A percentile compares a stretch with the other conserved stretches of the same genome.
Evolutionary conservation across 2,797 vertebrate genomes (phyloP).

Genomic region (Hylomyscus alleni): DNA sequence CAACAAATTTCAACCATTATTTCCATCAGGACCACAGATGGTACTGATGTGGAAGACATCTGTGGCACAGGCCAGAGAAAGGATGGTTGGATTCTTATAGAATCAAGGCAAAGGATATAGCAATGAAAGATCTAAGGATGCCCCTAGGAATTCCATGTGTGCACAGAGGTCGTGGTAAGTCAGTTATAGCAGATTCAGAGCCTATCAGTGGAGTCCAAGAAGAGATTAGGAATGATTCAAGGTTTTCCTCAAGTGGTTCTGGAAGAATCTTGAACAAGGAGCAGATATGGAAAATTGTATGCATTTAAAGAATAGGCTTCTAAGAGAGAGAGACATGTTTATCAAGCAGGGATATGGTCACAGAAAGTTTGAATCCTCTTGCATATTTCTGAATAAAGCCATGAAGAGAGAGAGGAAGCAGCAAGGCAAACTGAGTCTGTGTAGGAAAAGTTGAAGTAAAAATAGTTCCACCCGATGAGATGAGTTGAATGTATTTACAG

Average conservation of each 20-base stretch:
- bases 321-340: conserved; percentile 6
- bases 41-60: conserved; percentile 78
- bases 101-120: conserved; percentile 66
- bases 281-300: neutral
- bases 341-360: neutral
- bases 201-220: neutral
- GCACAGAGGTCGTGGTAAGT: neutral
- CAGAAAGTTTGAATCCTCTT: neutral
- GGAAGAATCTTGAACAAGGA: conserved; percentile 28
- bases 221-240: neutral
- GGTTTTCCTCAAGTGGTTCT: conserved; percentile 23
- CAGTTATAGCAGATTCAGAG: conserved; percentile 29
- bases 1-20: conserved; percentile 75
- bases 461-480: neutral
- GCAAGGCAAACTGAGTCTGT: neutral
- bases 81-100: conserved; percentile 68
- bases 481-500: neutral
- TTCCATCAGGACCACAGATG: conserved; percentile 78
- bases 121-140: conserved; percentile 67
- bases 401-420: neutral
- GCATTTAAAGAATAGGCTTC: conserved; percentile 25
- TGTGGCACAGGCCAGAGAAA: conserved; percentile 71
- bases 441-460: conserved; percentile 27
- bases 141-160: conserved; percentile 11
- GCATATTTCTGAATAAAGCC: neutral